Base-by-base conservation (phyloP, 2,797 vertebrate genomes). In the Vireo griseus region DNA sequence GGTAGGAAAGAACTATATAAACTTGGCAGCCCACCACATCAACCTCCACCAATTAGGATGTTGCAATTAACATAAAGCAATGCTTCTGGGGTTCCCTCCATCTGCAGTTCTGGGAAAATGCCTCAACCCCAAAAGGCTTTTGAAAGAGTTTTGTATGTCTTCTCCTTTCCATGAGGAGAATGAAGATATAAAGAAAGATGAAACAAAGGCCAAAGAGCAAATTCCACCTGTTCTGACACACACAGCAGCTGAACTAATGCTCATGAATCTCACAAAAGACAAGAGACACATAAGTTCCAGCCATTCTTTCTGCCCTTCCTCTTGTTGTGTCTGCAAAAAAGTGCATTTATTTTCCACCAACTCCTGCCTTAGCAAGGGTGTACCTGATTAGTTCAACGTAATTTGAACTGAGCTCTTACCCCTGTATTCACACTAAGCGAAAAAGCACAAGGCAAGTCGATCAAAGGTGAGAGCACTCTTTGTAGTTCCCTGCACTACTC, bases 61-160 rank as follows among this genome's bases (percentile, higher is more conserved):
- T 37, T 6, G 10, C 26, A 77, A 71, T 52, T 62, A 48, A 58
- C 13, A 69, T 39, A 72, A 80, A 72, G 24, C 50, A 80, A 44
- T 5, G 15, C 65, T 61, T 44, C 22, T 10, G 0, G 4, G 79
- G 9, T 47, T 9, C 16, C 24, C 12, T 0, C 1, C 26, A 58
- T 78, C 42, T 29, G 31, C 29, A 50, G 40, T 11, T 74, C 48
- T 73, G 16, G 29, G 24, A 65, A 72, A 80, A 81, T 1, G 2
- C 16, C 28, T 54, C 54, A 78, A 5, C 33, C 15, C 4, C 45
- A 2, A 55, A 83, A 72, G 31, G 26, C 18, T 63, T 91, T 63
- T 91, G 66, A 91, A 91, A 73, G 10, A 63, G 86, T 79, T 95
- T 71, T 31, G 26, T 76, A 19, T 79, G 95, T 82, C 61, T 79